Percentiles rank a stretch among this genome's conserved stretches.
Evolutionary conservation across 64 coral and sea anemone genomes (phyloP).

Genomic region (Exaiptasia diaphana): DNA sequence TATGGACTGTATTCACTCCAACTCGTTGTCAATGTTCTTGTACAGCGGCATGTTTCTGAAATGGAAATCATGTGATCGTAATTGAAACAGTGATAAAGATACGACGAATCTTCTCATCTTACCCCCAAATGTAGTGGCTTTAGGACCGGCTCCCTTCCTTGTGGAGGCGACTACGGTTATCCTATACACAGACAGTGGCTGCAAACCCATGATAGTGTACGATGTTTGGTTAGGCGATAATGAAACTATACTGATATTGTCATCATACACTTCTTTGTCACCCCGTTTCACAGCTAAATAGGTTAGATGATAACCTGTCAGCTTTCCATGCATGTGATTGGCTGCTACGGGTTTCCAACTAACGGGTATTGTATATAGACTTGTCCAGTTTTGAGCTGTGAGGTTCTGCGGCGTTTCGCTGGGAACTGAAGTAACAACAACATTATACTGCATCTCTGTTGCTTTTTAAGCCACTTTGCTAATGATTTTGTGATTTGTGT

Average conservation of each 20-base stretch:
- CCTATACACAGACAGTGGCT: conserved; percentile 20
- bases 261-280: not conserved
- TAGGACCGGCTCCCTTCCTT: conserved; percentile 17
- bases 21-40: conserved; percentile 28
- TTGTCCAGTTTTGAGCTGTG: conserved; percentile 4
- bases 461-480: not conserved
- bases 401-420: conserved; percentile 4
- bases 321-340: not conserved
- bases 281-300: conserved; percentile 3
- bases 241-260: not conserved
- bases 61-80: too few relatives aligned
- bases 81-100: too few relatives aligned
- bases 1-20: conserved; percentile 67
- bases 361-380: not conserved
- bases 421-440: not conserved
- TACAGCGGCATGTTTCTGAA: conserved; percentile 77
- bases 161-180: conserved; percentile 29
- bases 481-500: not conserved
- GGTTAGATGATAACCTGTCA: conserved; percentile 15
- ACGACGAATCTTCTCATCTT: too few relatives aligned
- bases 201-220: not conserved
- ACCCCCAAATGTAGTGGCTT: conserved; percentile 42
- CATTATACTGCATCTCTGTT: not conserved
- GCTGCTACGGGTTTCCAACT: conserved; percentile 21
- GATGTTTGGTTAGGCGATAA: not conserved